Base-by-base conservation (phyloP, 2,113 vertebrate genomes). In the Elaphurus davidianus region DNA sequence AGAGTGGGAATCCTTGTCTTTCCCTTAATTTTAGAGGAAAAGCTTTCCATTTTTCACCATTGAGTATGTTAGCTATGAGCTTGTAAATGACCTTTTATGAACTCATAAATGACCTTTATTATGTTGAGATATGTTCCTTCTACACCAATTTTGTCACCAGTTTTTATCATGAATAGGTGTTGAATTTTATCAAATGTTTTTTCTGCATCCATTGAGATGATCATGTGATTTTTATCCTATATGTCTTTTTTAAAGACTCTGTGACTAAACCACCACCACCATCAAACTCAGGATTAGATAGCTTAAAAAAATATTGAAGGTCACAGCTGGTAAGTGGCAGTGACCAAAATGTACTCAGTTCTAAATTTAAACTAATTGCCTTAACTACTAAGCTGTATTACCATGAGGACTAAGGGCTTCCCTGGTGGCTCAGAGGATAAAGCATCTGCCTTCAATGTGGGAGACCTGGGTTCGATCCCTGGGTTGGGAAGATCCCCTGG, bases 391-490 rank as follows among this genome's bases (percentile, higher is more conserved):
- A 62, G 7, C 11, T 40, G 19, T 78, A 36, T 30, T 47, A 5
- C 50, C 27, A 64, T 84, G 19, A 87, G 52, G 21, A 50, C 10
- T 30, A 55, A 13, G 47, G 47, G 47, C 12, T 50, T 14, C 12
- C 47, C 47, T 50, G 47, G 47, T 50, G 47, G 47, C 47, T 50
- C 47, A 13, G 47, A 50, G 47, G 47, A 50, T 13, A 50, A 50
- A 50, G 47, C 47, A 0, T 50, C 3, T 50, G 47, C 30, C 62
- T 64, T 7, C 15, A 17, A 3, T 64, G 30, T 0, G 1, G 15
- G 62, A 64, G 30, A 64, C 62, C 30, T 2, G 30, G 30, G 1
- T 8, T 64, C 0, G 0, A 33, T 64, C 30, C 62, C 1, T 33
- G 62, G 3, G 15, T 64, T 4, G 15, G 62, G 30, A 64, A 64